phyloP scores from a whole-genome alignment of 2,797 vertebrate species.

The Chelmon rostratus region DNA sequence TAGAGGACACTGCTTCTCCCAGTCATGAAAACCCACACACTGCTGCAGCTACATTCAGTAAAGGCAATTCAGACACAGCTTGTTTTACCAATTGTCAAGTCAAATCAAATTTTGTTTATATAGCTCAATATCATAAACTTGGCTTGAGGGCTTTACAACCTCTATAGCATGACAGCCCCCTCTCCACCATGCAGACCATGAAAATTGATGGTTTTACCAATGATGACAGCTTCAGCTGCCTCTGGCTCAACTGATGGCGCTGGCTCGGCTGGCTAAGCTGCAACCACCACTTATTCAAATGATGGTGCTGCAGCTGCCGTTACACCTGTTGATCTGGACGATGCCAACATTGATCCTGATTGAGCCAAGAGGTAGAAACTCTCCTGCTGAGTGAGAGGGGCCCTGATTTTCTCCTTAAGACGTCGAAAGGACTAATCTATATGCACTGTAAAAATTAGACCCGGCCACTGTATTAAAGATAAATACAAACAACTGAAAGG shows the following conservation, averaged over 20 bases:
- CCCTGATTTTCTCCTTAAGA: background rate
- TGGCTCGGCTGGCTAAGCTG: too few relatives aligned
- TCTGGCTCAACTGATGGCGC: background rate
- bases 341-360: background rate
- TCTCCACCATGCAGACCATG: background rate
- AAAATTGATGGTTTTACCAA: background rate
- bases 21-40: background rate
- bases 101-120: background rate
- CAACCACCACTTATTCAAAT: slow-evolving; percentile 1
- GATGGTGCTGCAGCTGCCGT: background rate
- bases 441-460: background rate
- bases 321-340: background rate
- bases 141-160: background rate
- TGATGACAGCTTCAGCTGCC: background rate
- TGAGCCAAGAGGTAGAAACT: background rate
- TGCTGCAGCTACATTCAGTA: background rate
- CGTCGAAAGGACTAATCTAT: too few relatives aligned
- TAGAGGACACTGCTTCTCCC: background rate
- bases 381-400: background rate
- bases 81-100: background rate
- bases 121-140: background rate
- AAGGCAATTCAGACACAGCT: background rate
- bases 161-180: background rate
- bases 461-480: background rate
- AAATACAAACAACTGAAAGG: too few relatives aligned